phyloP scores from a whole-genome alignment of 2,113 vertebrate species.

The Prunella fulvescens region DNA sequence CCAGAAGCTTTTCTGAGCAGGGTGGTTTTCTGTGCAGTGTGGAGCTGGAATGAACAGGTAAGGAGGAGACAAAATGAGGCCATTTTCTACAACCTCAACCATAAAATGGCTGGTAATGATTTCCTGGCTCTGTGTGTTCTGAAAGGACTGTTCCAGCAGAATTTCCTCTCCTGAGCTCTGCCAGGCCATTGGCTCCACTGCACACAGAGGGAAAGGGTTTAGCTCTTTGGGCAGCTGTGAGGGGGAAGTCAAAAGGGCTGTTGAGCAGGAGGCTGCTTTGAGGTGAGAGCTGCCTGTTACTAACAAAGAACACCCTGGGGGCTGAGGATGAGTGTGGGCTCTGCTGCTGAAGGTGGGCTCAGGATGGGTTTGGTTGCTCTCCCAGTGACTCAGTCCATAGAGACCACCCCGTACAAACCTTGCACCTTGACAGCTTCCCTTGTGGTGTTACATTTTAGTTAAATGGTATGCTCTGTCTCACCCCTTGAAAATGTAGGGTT shows the following conservation, averaged over 20 bases:
- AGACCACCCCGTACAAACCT: rapidly evolving
- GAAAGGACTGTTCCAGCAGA: neutral
- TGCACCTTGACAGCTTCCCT: too few relatives aligned
- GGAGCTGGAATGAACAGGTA: neutral
- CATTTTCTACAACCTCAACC: neutral
- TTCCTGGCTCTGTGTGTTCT: neutral
- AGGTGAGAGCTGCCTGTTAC: neutral
- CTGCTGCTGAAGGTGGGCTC: neutral
- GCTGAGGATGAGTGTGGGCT: neutral
- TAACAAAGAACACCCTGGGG: too few relatives aligned
- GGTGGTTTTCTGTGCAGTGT: neutral
- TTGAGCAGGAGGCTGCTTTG: neutral
- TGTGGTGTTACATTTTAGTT: too few relatives aligned
- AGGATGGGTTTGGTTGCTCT: neutral
- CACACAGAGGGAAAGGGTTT: neutral
- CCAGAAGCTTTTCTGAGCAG: neutral
- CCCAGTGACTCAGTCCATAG: rapidly evolving
- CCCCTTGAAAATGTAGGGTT: too few relatives aligned
- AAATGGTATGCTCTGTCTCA: too few relatives aligned
- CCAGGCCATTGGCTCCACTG: neutral
- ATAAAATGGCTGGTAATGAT: neutral
- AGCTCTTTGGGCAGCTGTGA: neutral
- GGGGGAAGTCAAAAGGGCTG: neutral
- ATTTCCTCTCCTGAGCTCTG: neutral
- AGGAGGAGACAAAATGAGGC: neutral